Conservation (phyloP, 1,140 invertebrate species). For the Dinoponera quadriceps region DNA sequence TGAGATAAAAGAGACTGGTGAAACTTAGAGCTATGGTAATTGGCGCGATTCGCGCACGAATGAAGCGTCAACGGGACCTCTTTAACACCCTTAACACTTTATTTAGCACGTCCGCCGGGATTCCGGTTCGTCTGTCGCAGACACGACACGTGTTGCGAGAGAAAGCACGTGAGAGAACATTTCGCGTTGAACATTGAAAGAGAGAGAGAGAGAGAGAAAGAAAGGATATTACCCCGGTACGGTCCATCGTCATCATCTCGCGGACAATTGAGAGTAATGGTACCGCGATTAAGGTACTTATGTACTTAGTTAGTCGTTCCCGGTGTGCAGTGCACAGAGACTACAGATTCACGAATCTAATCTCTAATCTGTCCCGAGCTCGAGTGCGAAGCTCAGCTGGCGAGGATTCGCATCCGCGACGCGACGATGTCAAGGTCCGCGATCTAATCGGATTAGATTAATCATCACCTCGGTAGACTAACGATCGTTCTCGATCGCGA, state of each 20-base stretch:
- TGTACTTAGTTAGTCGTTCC: constrained; percentile 42
- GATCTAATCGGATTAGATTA: constrained; percentile 24
- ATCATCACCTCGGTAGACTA: background rate
- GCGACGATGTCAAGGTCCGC: constrained; percentile 35
- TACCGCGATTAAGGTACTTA: constrained; percentile 43
- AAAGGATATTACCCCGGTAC: constrained; percentile 19
- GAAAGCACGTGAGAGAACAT: constrained; percentile 23
- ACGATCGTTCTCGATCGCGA: background rate
- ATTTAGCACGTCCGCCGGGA: background rate
- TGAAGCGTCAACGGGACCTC: no score
- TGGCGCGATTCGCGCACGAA: no score
- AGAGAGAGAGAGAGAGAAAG: constrained; percentile 28
- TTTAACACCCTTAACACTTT: no score
- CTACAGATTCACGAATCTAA: background rate
- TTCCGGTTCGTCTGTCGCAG: background rate
- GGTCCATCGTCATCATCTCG: constrained; percentile 6
- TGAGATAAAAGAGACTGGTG: no score
- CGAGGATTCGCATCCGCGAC: constrained; percentile 14
- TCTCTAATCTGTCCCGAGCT: constrained; percentile 29
- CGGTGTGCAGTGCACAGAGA: constrained; percentile 6
- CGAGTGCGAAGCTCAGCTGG: background rate
- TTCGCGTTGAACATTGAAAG: background rate
- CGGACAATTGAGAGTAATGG: constrained; percentile 48
- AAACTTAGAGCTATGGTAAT: no score
- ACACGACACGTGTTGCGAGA: background rate